These are phyloP conservation scores for Oceanites oceanicus DNA, from an alignment of 2,113 vertebrate species.

Conservation along the genomic window DNA sequence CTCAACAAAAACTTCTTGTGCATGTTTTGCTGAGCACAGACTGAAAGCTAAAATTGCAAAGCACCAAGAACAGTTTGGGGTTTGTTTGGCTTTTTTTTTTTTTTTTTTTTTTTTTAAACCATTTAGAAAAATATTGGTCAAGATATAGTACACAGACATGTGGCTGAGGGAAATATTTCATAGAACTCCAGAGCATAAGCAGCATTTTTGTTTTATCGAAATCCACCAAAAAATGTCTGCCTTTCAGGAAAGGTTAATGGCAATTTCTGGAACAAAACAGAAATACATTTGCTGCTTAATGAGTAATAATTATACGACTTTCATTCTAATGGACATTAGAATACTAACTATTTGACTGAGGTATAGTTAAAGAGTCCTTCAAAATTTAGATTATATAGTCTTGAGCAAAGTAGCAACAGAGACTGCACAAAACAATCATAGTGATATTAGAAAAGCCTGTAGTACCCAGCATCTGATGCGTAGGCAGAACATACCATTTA, in stretches of 20 bases:
- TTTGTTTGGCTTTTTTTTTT: neutral
- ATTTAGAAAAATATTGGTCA: constrained; percentile 30
- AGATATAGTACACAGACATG: constrained; percentile 40
- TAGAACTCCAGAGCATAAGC: constrained; percentile 5
- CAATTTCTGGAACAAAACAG: constrained; percentile 60
- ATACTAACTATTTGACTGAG: constrained; percentile 67
- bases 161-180: neutral
- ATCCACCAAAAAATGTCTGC: constrained; percentile 14
- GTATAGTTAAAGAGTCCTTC: constrained; percentile 74
- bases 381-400: constrained; percentile 64
- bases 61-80: constrained; percentile 10
- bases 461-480: constrained; percentile 30
- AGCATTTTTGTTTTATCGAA: constrained; percentile 35
- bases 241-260: constrained; percentile 47
- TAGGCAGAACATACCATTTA: constrained; percentile 35
- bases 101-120: neutral
- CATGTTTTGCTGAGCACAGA: constrained; percentile 35
- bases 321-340: constrained; percentile 52
- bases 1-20: constrained; percentile 44
- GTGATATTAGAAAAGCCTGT: constrained; percentile 59
- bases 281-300: constrained; percentile 47
- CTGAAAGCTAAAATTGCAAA: constrained; percentile 34
- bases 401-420: constrained; percentile 56
- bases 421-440: constrained; percentile 54
- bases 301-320: constrained; percentile 23